Evolutionary conservation across 2,797 vertebrate species (phyloP).

Genomic region (Helicolenus hilgendorfi): DNA sequence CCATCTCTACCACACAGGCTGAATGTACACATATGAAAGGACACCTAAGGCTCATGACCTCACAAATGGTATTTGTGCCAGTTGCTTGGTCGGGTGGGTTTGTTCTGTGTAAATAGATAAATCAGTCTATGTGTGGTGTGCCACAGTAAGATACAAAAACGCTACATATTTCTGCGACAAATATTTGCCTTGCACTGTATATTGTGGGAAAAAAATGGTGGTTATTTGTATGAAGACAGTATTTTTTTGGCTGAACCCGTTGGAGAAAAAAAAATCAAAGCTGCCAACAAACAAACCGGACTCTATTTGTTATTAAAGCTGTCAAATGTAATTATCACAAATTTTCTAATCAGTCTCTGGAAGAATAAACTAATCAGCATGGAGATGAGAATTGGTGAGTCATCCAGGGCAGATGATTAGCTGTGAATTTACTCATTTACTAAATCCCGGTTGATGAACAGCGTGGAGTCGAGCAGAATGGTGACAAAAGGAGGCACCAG

Average conservation of each 20-base stretch:
- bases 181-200: neutral
- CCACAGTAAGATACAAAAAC: neutral
- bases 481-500: conserved; percentile 9
- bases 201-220: neutral
- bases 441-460: conserved; percentile 39
- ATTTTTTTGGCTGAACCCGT: neutral
- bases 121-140: conserved; percentile 7
- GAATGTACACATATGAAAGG: conserved; percentile 24
- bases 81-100: conserved; percentile 10
- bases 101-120: conserved; percentile 6
- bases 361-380: conserved; percentile 66
- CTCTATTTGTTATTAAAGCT: conserved; percentile 32
- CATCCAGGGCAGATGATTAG: conserved; percentile 50
- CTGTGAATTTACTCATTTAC: conserved; percentile 45
- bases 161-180: neutral
- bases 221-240: neutral
- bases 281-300: conserved; percentile 11
- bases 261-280: neutral
- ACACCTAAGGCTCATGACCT: conserved; percentile 39
- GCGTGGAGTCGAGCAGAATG: neutral
- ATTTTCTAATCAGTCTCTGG: conserved; percentile 62
- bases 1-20: conserved; percentile 13
- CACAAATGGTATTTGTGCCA: conserved; percentile 37
- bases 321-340: conserved; percentile 45
- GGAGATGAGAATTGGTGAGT: conserved; percentile 61